Evolutionary conservation across 1,140 invertebrate genomes (phyloP).

Genomic region (Pseudomyrmex flavicornis): DNA sequence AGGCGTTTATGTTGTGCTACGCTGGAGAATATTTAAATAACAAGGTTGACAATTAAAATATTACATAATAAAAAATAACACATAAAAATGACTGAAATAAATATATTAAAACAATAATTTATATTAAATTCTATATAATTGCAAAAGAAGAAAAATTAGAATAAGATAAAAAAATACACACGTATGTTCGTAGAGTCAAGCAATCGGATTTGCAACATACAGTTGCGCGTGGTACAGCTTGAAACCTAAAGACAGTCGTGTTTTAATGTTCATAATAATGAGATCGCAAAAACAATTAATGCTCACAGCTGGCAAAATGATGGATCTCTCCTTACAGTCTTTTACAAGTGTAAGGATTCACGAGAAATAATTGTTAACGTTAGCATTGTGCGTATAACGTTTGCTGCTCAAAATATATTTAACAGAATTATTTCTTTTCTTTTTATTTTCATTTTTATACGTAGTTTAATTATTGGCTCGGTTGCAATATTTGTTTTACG

Average conservation of each 20-base stretch:
- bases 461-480: no score
- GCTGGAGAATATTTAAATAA: constrained; percentile 53
- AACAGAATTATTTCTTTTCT: not conserved
- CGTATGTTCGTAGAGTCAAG: constrained; percentile 33
- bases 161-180: not conserved
- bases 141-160: not conserved
- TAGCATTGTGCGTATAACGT: not conserved
- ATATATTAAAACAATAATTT: not conserved
- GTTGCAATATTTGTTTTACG: not conserved
- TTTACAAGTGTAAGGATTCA: constrained; percentile 62
- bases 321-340: constrained; percentile 53
- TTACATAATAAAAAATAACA: not conserved
- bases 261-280: constrained; percentile 47
- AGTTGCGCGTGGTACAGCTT: constrained; percentile 56
- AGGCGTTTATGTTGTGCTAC: constrained; percentile 60
- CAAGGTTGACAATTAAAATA: constrained; percentile 8
- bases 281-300: constrained; percentile 51
- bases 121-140: not conserved
- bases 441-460: no score
- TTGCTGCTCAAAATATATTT: not conserved
- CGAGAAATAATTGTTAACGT: not conserved
- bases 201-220: constrained; percentile 28
- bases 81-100: not conserved
- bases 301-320: constrained; percentile 63
- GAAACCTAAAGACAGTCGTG: constrained; percentile 43